Evolutionary conservation across 1,140 invertebrate genomes (phyloP).

Genomic region (Ostrea denselamellosa): DNA sequence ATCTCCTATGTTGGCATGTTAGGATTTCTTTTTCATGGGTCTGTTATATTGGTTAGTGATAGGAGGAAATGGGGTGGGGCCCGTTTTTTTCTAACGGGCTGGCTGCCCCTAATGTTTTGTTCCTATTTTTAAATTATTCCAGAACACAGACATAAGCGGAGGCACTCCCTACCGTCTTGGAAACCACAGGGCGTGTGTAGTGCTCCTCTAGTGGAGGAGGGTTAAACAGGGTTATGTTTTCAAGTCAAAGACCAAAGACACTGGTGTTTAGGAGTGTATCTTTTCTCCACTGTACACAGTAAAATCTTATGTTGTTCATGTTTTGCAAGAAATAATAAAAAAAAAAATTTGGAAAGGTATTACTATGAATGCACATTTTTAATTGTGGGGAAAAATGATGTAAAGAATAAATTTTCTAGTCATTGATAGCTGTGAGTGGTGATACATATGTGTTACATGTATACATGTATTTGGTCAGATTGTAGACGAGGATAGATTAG

Average conservation of each 20-base stretch:
- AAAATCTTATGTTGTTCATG: not conserved
- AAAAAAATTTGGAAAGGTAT: too few species aligned
- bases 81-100: not conserved
- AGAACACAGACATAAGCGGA: conserved; percentile 50
- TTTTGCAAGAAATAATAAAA: too few species aligned
- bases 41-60: not conserved
- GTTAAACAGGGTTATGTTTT: not conserved
- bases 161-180: conserved; percentile 53
- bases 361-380: not conserved
- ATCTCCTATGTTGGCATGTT: not conserved
- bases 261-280: not conserved
- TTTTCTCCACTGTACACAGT: not conserved
- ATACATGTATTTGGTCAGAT: not conserved
- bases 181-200: conserved; percentile 50
- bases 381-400: not conserved
- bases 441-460: not conserved
- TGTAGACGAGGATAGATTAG: not conserved
- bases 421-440: not conserved
- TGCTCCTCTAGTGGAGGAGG: conserved; percentile 51
- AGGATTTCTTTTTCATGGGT: not conserved
- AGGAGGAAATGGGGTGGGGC: not conserved
- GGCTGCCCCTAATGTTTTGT: not conserved
- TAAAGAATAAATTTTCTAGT: not conserved
- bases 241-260: conserved; percentile 25
- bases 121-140: conserved; percentile 42